These are phyloP conservation scores for Nannoperca australis DNA, from an alignment of 2,797 vertebrate species.

Conservation along the genomic window DNA sequence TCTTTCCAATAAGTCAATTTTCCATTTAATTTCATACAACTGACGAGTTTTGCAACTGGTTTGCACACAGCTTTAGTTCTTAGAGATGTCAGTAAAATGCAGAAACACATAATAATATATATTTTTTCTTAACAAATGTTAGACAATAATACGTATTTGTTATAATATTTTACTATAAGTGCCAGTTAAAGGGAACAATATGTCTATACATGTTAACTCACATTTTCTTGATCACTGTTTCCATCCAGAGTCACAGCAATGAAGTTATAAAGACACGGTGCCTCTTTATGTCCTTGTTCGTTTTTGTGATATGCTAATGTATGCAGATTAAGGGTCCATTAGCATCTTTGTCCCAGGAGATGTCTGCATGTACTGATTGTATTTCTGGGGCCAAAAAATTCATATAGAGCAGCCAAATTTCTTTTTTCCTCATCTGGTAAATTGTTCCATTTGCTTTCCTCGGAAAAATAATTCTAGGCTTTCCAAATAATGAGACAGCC, in stretches of 20 bases:
- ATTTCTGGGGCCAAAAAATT: conserved; percentile 65
- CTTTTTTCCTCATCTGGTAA: conserved; percentile 41
- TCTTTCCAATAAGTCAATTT: conserved; percentile 1
- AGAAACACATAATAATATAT: not conserved
- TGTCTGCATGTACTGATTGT: conserved; percentile 71
- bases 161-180: not conserved
- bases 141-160: not conserved
- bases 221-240: conserved; percentile 37
- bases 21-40: not conserved
- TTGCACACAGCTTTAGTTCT: not conserved
- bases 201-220: conserved; percentile 11
- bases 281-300: conserved; percentile 74
- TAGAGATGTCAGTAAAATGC: not conserved
- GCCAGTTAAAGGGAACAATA: not conserved
- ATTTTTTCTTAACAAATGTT: not conserved
- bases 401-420: conserved; percentile 43
- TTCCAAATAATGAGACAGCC: conserved; percentile 57
- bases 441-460: conserved; percentile 66
- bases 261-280: conserved; percentile 54
- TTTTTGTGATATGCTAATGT: conserved; percentile 79
- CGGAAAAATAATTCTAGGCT: conserved; percentile 59
- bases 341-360: conserved; percentile 74
- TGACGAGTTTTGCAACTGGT: not conserved
- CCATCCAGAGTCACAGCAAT: conserved; percentile 44
- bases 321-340: conserved; percentile 76